A percentile compares a stretch with the other conserved stretches of the same genome.
Conservation (phyloP, 2,113 vertebrate genomes). For the Cichladusa arquata region DNA sequence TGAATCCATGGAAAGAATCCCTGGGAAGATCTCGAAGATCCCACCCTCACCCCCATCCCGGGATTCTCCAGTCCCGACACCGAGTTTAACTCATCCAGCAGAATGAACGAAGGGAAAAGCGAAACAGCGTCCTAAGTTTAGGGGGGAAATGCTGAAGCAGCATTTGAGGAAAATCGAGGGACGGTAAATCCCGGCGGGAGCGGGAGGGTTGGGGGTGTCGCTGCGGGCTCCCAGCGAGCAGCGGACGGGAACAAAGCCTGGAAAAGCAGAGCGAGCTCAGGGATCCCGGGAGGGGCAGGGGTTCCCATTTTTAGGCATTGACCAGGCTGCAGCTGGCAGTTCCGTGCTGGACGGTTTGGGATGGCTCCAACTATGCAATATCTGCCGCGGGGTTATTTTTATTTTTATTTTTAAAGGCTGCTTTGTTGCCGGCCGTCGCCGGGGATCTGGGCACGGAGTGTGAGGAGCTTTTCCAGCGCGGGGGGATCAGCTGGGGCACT, state of each 20-base stretch:
- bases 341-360: background rate
- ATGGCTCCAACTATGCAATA: background rate
- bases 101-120: background rate
- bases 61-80: background rate
- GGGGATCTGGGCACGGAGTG: background rate
- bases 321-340: background rate
- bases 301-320: background rate
- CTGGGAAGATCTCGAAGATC: background rate
- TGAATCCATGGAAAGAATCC: too few relatives aligned
- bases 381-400: conserved; percentile 35
- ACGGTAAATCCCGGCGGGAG: background rate
- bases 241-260: accelerated
- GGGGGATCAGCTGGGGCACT: background rate
- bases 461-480: background rate
- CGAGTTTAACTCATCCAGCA: background rate
- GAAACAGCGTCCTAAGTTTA: accelerated
- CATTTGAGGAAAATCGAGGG: background rate
- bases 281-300: background rate
- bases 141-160: background rate
- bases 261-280: accelerated
- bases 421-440: background rate
- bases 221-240: background rate
- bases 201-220: background rate
- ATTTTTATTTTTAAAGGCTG: background rate
- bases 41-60: background rate